These are phyloP conservation scores for Ellobium chinense DNA, from an alignment of 2,888 invertebrate genomes.

Conservation along the genomic window DNA sequence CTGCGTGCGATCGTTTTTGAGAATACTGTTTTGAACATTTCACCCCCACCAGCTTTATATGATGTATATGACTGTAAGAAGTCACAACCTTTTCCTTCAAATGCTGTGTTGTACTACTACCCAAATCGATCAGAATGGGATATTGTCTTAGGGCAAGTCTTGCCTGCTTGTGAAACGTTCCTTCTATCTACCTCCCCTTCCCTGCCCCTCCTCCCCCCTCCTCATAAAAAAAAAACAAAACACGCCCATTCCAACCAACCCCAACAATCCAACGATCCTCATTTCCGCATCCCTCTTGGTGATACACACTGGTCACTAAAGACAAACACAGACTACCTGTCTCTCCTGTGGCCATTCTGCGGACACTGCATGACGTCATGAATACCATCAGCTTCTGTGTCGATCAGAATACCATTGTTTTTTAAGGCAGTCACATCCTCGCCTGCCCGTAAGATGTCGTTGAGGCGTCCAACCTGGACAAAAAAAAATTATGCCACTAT, in stretches of 20 bases:
- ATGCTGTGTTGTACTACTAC: too few species aligned
- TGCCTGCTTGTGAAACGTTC: too few species aligned
- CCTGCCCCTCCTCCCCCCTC: background rate
- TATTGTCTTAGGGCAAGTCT: too few species aligned
- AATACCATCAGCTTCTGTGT: slow-evolving; percentile 77
- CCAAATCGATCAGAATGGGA: too few species aligned
- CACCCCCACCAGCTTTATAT: too few species aligned
- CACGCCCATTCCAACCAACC: background rate
- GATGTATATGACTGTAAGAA: too few species aligned
- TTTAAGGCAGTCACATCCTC: slow-evolving; percentile 72
- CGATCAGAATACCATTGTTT: slow-evolving; percentile 77
- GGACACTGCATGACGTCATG: background rate
- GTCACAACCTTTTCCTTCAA: too few species aligned
- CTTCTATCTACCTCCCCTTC: background rate
- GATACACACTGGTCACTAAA: background rate
- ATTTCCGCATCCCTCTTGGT: too few species aligned
- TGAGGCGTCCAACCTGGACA: slow-evolving; percentile 74
- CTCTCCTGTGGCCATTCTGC: background rate
- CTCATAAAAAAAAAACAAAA: too few species aligned
- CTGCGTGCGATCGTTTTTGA: too few species aligned
- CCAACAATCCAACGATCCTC: background rate
- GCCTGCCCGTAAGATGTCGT: slow-evolving; percentile 75
- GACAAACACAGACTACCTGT: slow-evolving; percentile 5
- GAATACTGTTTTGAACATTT: too few species aligned
- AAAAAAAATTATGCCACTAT: too few species aligned